Conservation (phyloP, 2,113 vertebrate genomes). For the Hyla sarda region DNA sequence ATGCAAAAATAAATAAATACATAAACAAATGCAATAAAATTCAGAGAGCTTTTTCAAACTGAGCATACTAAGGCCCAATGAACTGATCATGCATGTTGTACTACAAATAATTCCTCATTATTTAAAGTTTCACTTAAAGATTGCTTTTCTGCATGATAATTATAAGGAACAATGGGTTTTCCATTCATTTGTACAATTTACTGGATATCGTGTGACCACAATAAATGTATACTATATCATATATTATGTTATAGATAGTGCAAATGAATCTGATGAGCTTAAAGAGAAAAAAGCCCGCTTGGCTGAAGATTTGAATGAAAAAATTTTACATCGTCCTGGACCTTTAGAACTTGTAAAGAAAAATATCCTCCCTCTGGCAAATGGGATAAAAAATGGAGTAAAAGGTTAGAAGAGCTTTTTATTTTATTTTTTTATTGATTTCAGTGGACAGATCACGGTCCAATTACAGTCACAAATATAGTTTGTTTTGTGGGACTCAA, state of each 20-base stretch:
- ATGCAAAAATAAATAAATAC: no score
- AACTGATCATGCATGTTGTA: background rate
- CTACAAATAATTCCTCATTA: background rate
- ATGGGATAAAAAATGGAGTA: conserved; percentile 51
- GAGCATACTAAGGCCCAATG: background rate
- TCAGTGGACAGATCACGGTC: background rate
- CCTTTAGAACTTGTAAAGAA: conserved; percentile 71
- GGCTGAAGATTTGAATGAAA: conserved; percentile 73
- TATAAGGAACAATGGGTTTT: background rate
- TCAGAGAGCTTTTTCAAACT: no score
- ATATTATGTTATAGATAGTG: conserved; percentile 37
- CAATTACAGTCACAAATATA: no score
- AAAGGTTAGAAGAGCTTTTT: conserved; percentile 27
- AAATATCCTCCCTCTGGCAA: conserved; percentile 66
- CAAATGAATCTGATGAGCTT: conserved; percentile 69
- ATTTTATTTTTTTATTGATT: background rate
- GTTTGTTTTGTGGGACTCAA: no score
- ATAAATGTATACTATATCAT: background rate
- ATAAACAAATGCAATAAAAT: no score
- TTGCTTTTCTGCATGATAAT: background rate
- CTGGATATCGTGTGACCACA: background rate
- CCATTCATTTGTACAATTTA: no score
- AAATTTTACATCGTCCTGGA: conserved; percentile 71
- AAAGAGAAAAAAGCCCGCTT: conserved; percentile 78
- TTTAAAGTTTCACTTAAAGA: background rate